phyloP scores from a whole-genome alignment of 2,888 invertebrate genomes.

The Nomada fabriciana region DNA sequence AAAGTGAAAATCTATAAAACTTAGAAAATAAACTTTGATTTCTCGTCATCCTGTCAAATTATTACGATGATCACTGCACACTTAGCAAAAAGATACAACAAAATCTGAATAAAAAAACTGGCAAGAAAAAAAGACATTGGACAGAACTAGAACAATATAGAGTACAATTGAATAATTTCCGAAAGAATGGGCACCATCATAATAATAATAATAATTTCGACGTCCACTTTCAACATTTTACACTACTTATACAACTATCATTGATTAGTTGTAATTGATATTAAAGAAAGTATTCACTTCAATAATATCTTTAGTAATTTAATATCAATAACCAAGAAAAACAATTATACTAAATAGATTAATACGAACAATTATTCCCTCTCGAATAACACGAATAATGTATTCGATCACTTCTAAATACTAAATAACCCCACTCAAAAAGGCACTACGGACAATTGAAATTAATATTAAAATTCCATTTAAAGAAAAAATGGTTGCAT shows the following conservation, averaged over 20 bases:
- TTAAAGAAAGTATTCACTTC: neutral
- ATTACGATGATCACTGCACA: neutral
- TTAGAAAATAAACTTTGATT: neutral
- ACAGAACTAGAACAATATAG: neutral
- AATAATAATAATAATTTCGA: neutral
- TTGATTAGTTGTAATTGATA: no score
- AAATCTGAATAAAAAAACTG: no score
- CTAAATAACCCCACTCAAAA: slow-evolving; percentile 2
- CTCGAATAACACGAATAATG: neutral
- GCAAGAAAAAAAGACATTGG: no score
- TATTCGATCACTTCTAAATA: neutral
- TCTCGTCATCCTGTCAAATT: neutral
- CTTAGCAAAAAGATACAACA: neutral
- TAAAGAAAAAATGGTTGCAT: neutral
- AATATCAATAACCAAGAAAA: slow-evolving; percentile 11
- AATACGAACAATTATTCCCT: neutral
- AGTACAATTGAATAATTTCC: slow-evolving; percentile 6
- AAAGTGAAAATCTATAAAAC: slow-evolving; percentile 37
- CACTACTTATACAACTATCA: no score
- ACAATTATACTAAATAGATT: slow-evolving; percentile 17
- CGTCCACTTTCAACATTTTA: neutral
- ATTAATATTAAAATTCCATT: neutral
- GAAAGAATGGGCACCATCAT: slow-evolving; percentile 1
- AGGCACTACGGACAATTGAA: neutral
- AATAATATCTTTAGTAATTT: neutral